These are phyloP conservation scores for Eurystomus glaucurus DNA, from an alignment of 2,797 vertebrate species.

Conservation along the genomic window DNA sequence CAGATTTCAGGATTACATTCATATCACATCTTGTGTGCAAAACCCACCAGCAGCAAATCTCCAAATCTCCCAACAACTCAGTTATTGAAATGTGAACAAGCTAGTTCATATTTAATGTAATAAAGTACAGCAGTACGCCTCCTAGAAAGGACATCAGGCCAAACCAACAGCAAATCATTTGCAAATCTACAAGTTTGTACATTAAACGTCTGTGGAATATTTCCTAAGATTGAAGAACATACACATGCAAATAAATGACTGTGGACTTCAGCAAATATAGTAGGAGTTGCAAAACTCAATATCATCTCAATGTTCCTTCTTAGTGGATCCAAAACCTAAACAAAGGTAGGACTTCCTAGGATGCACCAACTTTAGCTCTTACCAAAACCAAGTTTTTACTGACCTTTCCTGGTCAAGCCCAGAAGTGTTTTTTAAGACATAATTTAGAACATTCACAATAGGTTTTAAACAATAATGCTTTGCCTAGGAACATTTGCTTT, in stretches of 20 bases:
- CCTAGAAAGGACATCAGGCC: not conserved
- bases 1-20: constrained; percentile 53
- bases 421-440: not conserved
- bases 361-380: not conserved
- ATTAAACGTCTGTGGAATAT: fast-evolving
- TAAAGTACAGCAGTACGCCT: not conserved
- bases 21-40: constrained; percentile 8
- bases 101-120: not conserved
- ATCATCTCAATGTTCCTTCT: fast-evolving
- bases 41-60: constrained; percentile 38
- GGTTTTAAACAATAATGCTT: not conserved
- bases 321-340: not conserved
- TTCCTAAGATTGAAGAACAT: not conserved
- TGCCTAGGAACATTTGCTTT: not conserved
- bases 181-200: not conserved
- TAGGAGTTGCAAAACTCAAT: not conserved
- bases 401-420: not conserved
- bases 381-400: not conserved
- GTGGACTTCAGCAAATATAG: not conserved
- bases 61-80: not conserved
- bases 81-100: not conserved
- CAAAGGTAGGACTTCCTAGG: not conserved
- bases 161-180: not conserved
- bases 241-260: not conserved
- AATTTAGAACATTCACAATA: not conserved